phyloP scores from a whole-genome alignment of 2,113 vertebrate genomes.

The Paradisaea rubra region DNA sequence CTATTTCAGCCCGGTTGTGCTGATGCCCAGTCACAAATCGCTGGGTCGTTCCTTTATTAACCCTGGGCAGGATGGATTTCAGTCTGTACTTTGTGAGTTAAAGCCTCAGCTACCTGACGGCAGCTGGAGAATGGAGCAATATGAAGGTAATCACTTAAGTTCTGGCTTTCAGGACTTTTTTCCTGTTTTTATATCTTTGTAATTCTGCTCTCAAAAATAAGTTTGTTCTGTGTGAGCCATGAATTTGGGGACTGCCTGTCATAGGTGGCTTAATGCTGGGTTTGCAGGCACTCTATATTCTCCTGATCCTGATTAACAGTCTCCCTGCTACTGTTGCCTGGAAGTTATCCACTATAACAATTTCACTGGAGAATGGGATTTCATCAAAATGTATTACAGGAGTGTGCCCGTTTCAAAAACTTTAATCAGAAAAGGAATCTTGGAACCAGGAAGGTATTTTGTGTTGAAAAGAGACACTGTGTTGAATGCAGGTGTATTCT shows the following conservation, averaged over 20 bases:
- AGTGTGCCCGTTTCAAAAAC: slow-evolving; percentile 25
- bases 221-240: slow-evolving; percentile 10
- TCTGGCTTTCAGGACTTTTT: neutral
- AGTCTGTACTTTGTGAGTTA: rapidly evolving
- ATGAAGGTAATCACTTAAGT: neutral
- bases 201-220: slow-evolving; percentile 11
- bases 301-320: slow-evolving; percentile 34
- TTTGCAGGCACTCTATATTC: slow-evolving; percentile 4
- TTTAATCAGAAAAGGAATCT: slow-evolving; percentile 49
- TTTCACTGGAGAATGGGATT: slow-evolving; percentile 35
- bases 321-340: neutral
- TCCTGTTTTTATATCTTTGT: neutral
- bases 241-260: neutral
- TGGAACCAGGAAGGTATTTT: neutral
- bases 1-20: rapidly evolving
- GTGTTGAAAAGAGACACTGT: neutral
- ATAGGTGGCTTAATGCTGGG: neutral
- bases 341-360: slow-evolving; percentile 27
- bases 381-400: slow-evolving; percentile 39
- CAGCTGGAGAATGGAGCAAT: neutral
- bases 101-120: neutral
- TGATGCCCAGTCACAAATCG: rapidly evolving
- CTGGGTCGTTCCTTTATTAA: neutral
- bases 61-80: neutral
- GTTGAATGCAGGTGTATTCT: neutral